phyloP scores from a whole-genome alignment of 2,113 vertebrate genomes.

The Mastomys coucha region DNA sequence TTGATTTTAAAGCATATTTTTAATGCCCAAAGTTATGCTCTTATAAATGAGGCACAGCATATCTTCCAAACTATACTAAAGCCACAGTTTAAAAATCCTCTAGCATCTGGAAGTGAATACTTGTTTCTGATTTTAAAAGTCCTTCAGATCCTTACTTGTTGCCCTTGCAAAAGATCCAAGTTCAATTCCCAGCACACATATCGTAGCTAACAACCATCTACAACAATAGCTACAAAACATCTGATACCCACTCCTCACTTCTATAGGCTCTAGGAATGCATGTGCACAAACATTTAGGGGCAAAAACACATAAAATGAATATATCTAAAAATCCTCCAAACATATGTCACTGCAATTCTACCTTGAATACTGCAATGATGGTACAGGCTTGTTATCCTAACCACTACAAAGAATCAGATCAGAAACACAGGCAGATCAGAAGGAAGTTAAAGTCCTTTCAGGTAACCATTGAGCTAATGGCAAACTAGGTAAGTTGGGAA shows the following conservation, averaged over 20 bases:
- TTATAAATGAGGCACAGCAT: not conserved
- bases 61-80: slow-evolving; percentile 4
- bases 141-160: not conserved
- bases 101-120: not conserved
- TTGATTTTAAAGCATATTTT: not conserved
- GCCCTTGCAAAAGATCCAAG: not conserved
- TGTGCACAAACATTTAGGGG: not conserved
- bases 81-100: not conserved
- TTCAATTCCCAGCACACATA: not conserved
- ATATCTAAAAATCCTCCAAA: not conserved
- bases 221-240: not conserved
- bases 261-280: not conserved
- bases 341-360: not conserved
- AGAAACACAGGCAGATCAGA: not conserved
- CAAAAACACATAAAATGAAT: not conserved
- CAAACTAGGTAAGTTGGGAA: not conserved
- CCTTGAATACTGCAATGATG: not conserved
- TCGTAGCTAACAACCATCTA: not conserved
- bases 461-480: not conserved
- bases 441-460: not conserved
- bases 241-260: not conserved
- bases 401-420: not conserved
- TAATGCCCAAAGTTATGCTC: not conserved
- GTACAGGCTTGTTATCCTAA: too few species aligned
- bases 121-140: not conserved